Base-by-base conservation (phyloP, 2,797 vertebrate genomes). In the Ispidina picta region DNA sequence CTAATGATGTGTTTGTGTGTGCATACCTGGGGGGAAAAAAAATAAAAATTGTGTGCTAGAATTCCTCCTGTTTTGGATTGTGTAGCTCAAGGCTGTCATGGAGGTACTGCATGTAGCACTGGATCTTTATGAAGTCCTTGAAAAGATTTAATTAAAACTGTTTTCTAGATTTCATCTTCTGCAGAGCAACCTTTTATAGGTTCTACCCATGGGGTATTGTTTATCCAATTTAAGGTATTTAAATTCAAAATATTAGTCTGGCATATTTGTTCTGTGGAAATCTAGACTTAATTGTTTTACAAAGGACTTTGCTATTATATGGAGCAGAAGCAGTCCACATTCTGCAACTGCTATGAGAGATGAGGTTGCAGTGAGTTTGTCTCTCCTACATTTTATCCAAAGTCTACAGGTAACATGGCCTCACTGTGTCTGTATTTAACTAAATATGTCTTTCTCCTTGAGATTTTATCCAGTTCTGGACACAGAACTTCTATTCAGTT, bases 61-160 rank as follows among this genome's bases (percentile, higher is more conserved):
- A 64, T 62, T 86, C 29, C 49, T 81, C 39, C 56, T 1, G 8
- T 84, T 91, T 83, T 64, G 69, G 58, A 51, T 15, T 71, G 35
- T 22, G 9, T 71, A 68, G 75, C 86, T 96, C 68, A 75, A 77
- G 89, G 81, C 88, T 90, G 78, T 80, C n/a, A 6, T 74, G 49
- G 41, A 68, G 69, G 33, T 69, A 48, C 69, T 83, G 62, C 23
- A 33, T 31, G 35, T 29, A 80, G 72, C 29, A 9, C 75, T 83
- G 35, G 54, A 41, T 64, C 92, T 95, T 94, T 95, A 90, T 88
- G 78, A 83, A 95, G 76, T 83, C 84, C n/a, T 89, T 94, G 72
- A 65, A 90, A 94, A 90, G 58, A 87, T 83, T 92, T 87, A 95
- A 95, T 96, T 95, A 93, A 92, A 92, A 71, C 18, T 55, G 54